Base-by-base conservation (phyloP, 2,797 vertebrate species). In the Paguma larvata region DNA sequence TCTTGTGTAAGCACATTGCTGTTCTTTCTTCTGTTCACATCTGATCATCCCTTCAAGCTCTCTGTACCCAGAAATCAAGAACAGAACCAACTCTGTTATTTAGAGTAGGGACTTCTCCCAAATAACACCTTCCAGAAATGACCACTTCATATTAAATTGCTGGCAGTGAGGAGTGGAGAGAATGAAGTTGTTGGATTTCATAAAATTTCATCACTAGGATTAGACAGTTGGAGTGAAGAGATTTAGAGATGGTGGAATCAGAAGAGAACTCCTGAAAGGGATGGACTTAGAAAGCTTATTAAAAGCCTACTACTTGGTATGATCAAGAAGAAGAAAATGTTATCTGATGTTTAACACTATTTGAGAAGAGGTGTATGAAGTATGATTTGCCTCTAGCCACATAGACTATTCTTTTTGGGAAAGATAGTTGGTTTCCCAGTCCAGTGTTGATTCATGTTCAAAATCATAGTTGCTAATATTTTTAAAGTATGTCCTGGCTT, bases 401-500 rank as follows among this genome's bases (percentile, higher is more conserved):
- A 6, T 56, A 92, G 32, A 46, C 62, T 41, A 48, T 93, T 89
- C 25, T 78, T 91, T 96, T 78, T 30, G 63, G 48, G 63, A 59
- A 87, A 87, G 46, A 56, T 38, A 34, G 21, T 85, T 79, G 53
- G n/a, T 93, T 91, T 91, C 77, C 23, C 62, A 95, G 21, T 83
- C 51, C 32, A 89, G 0, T 84, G 46, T 70, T 80, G 70, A 86
- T 70, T 90, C 21, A 48, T 97, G 77, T 86, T 92, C 51, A 79
- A 41, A 97, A 84, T 11, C 41, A 86, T n/a, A 87, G 25, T 86
- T 65, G 41, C 27, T 77, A 44, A 48, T 89, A 92, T 53, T 84
- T 85, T 79, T 70, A 63, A 32, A 90, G 51, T 23, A 4, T 59
- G 14, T 92, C 3, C 19, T 75, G 3, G 30, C 38, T 85, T 34